These are phyloP conservation scores for Coluber constrictor DNA, from an alignment of 2,797 vertebrate species.

Conservation along the genomic window DNA sequence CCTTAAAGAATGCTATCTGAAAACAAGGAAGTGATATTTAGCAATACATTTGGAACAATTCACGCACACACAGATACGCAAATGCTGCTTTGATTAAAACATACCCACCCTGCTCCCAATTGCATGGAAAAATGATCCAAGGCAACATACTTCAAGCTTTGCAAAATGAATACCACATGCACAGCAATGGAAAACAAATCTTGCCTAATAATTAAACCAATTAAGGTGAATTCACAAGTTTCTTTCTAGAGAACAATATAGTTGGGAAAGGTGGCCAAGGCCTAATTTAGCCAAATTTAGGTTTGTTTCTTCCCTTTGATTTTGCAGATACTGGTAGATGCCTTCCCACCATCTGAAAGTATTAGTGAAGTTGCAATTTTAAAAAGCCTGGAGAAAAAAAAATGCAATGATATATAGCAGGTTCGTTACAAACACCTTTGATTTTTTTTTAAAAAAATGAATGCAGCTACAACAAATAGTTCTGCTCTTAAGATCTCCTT, in stretches of 20 bases:
- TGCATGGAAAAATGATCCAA: neutral
- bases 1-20: neutral
- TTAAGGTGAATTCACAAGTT: neutral
- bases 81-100: neutral
- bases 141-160: neutral
- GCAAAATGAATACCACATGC: neutral
- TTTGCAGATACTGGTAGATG: neutral
- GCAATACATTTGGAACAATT: neutral
- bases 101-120: no score
- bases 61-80: neutral
- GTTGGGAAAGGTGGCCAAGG: no score
- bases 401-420: neutral
- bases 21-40: neutral
- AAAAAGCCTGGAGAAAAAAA: neutral
- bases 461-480: neutral
- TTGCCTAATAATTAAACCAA: neutral
- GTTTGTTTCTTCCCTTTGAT: neutral
- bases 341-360: neutral
- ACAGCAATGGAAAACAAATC: neutral
- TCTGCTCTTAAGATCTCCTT: neutral
- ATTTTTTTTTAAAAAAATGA: neutral
- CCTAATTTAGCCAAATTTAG: neutral
- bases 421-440: neutral
- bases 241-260: neutral
- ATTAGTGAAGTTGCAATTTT: neutral